phyloP scores from a whole-genome alignment of 2,113 vertebrate species.

The Barnardius zonarius region DNA sequence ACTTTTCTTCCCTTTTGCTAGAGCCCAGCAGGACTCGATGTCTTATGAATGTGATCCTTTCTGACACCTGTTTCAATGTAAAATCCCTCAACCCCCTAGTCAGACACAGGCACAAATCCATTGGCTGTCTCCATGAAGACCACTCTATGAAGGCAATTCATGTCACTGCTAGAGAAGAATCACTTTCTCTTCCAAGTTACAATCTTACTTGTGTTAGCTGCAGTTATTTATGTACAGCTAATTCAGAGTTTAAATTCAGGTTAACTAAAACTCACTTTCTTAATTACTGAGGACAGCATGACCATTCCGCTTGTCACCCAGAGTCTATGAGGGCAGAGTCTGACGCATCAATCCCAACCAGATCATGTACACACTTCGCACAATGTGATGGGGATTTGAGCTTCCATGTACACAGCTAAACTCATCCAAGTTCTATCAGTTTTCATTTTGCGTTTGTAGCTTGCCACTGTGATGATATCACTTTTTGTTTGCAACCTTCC shows the following conservation, averaged over 20 bases:
- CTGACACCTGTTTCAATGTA: not conserved
- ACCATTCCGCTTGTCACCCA: not conserved
- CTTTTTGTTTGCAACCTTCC: not conserved
- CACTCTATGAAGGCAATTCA: not conserved
- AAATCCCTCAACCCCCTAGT: not conserved
- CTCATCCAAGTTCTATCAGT: not conserved
- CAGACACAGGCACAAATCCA: not conserved
- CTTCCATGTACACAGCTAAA: not conserved
- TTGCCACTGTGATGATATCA: not conserved
- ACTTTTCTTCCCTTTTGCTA: not conserved
- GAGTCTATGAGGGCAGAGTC: not conserved
- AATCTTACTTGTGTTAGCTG: not conserved
- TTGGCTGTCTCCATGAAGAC: not conserved
- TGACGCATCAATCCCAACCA: not conserved
- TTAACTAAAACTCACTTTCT: not conserved
- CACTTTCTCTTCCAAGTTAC: not conserved
- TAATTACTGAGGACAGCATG: not conserved
- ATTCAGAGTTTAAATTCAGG: not conserved
- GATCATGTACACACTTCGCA: not conserved
- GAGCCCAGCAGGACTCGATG: not conserved
- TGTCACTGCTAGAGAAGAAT: not conserved
- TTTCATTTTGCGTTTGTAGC: not conserved
- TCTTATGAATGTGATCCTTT: not conserved
- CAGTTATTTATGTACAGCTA: not conserved
- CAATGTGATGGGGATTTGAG: rapidly evolving